Evolutionary conservation across 1,140 invertebrate species (phyloP).

Genomic region (Monochamus saltuarius): DNA sequence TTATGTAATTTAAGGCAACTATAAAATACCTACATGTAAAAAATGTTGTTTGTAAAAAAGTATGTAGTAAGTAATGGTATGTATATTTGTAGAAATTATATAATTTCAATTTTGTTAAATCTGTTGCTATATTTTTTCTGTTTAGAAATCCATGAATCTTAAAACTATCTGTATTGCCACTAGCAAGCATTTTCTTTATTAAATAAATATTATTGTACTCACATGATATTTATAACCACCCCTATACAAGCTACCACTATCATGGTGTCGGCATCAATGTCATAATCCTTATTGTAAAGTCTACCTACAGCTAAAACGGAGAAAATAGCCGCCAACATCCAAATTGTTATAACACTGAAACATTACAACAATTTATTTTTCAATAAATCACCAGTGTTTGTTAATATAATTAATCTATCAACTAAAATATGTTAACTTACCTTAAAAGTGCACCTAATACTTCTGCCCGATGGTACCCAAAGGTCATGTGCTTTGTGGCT

Average conservation of each 20-base stretch:
- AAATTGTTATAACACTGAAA: slow-evolving; percentile 67
- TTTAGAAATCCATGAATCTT: no score
- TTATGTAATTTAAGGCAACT: no score
- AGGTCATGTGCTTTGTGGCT: slow-evolving; percentile 71
- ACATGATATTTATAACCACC: slow-evolving; percentile 83
- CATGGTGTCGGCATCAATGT: slow-evolving; percentile 83
- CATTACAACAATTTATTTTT: neutral
- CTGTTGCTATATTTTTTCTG: no score
- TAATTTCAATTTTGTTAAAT: no score
- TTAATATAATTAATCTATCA: neutral
- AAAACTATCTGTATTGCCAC: no score
- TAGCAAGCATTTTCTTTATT: no score
- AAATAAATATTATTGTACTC: slow-evolving; percentile 50
- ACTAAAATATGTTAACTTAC: slow-evolving; percentile 23
- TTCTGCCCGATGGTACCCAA: slow-evolving; percentile 75
- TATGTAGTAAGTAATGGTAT: no score
- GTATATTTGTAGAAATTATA: no score
- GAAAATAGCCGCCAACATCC: slow-evolving; percentile 85
- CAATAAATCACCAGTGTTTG: slow-evolving; percentile 1
- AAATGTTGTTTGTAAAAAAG: no score
- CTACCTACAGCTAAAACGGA: slow-evolving; percentile 78
- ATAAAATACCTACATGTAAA: no score
- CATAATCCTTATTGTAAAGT: slow-evolving; percentile 70
- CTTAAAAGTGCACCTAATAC: slow-evolving; percentile 64
- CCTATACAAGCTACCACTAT: slow-evolving; percentile 81